These are phyloP conservation scores for Camponotus fellah DNA, from an alignment of 2,888 invertebrate species.

Conservation along the genomic window DNA sequence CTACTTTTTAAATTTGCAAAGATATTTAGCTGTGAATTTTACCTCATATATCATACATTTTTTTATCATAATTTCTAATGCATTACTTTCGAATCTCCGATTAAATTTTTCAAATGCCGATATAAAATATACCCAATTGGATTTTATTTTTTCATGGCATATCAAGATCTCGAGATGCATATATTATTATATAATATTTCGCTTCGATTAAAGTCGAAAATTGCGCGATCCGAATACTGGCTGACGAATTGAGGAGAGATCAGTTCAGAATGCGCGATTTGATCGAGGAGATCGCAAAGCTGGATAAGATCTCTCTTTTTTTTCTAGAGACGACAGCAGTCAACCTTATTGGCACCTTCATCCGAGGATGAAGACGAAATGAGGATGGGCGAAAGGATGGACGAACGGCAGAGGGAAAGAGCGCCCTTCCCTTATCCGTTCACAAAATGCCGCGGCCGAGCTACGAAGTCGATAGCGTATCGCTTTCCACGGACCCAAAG, in stretches of 20 bases:
- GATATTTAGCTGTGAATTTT: neutral
- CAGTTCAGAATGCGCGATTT: conserved; percentile 22
- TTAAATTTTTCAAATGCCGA: neutral
- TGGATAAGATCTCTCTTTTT: conserved; percentile 32
- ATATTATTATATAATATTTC: neutral
- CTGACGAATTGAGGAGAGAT: conserved; percentile 26
- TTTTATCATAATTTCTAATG: neutral
- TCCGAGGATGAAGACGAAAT: conserved; percentile 75
- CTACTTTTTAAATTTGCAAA: neutral
- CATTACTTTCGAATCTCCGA: neutral
- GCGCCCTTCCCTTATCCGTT: conserved; percentile 75
- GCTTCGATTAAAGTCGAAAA: neutral
- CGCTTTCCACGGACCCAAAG: conserved; percentile 85
- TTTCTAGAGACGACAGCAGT: conserved; percentile 47
- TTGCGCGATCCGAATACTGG: neutral
- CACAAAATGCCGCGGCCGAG: conserved; percentile 79
- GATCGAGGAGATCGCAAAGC: conserved; percentile 24
- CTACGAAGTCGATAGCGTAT: conserved; percentile 85
- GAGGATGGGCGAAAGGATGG: conserved; percentile 73
- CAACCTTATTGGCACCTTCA: conserved; percentile 64
- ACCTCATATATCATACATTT: neutral
- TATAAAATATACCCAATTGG: neutral
- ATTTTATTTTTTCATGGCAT: neutral
- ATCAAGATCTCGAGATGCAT: neutral
- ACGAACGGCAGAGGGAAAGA: conserved; percentile 67